These are phyloP conservation scores for Sinocyclocheilus anshuiensis DNA, from an alignment of 2,113 vertebrate genomes.

Conservation along the genomic window DNA sequence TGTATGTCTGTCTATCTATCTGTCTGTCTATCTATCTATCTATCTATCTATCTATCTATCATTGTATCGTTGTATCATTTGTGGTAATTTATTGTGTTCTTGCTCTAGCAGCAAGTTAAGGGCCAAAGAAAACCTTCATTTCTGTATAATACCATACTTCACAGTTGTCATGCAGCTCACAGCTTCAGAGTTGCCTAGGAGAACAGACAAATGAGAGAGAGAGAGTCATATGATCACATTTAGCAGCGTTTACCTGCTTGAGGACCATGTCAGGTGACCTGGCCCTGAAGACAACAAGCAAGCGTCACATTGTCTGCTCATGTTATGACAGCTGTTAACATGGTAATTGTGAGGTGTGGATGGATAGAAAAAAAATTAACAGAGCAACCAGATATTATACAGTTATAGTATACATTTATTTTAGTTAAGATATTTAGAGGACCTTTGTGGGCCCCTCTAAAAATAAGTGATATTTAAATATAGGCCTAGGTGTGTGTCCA, in stretches of 20 bases:
- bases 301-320: not conserved
- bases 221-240: conserved; percentile 19
- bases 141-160: too few relatives aligned
- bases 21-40: too few relatives aligned
- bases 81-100: not conserved
- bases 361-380: too few relatives aligned
- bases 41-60: too few relatives aligned
- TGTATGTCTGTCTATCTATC: too few relatives aligned
- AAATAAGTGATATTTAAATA: not conserved
- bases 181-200: conserved; percentile 52
- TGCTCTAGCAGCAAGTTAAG: conserved; percentile 52
- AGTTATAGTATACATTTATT: not conserved
- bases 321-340: not conserved
- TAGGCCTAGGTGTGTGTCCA: not conserved
- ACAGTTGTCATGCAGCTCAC: not conserved
- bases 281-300: not conserved
- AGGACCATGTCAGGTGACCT: conserved; percentile 7
- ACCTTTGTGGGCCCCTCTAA: not conserved
- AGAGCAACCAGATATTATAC: not conserved
- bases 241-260: conserved; percentile 8
- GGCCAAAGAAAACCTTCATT: conserved; percentile 19
- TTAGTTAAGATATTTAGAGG: too few relatives aligned
- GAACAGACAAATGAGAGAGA: conserved; percentile 23
- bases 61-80: not conserved
- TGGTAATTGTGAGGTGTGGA: not conserved